A percentile compares a stretch with the other conserved stretches of the same genome.
phyloP scores from a whole-genome alignment of 2,888 invertebrate species.

The Drosophila subsilvestris region DNA sequence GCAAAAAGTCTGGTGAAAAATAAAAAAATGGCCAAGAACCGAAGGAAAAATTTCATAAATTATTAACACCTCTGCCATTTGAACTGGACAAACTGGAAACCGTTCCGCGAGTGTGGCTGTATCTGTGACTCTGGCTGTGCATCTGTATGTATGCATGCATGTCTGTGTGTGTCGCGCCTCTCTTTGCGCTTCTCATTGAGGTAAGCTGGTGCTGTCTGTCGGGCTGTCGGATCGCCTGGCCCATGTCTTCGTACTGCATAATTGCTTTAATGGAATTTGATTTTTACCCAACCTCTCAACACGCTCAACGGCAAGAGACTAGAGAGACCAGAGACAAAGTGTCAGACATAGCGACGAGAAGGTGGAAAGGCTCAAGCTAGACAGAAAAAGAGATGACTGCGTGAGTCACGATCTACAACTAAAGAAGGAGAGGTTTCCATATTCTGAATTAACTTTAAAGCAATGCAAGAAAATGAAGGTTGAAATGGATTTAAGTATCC shows the following conservation, averaged over 20 bases:
- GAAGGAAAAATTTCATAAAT: conserved; percentile 63
- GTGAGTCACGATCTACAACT: conserved; percentile 28
- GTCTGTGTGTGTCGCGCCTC: conserved; percentile 37
- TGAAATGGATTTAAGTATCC: not conserved
- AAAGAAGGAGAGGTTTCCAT: too few relatives aligned
- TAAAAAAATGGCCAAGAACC: conserved; percentile 15
- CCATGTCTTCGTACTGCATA: conserved; percentile 55
- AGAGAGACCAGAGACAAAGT: conserved; percentile 10
- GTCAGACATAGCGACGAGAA: conserved; percentile 27
- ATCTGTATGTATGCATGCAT: not conserved
- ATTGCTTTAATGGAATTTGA: conserved; percentile 81
- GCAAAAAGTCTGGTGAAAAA: not conserved
- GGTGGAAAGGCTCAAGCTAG: conserved; percentile 5
- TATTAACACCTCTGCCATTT: conserved; percentile 81
- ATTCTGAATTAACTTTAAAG: too few relatives aligned
- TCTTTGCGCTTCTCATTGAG: conserved; percentile 63
- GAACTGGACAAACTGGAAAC: conserved; percentile 78
- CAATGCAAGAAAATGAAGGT: too few relatives aligned
- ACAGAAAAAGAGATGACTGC: not conserved
- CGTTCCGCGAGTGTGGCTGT: conserved; percentile 1
- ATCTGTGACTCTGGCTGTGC: not conserved
- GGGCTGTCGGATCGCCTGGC: conserved; percentile 7
- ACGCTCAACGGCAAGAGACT: conserved; percentile 20
- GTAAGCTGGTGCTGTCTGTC: conserved; percentile 12
- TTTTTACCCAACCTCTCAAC: conserved; percentile 55